These are phyloP conservation scores for Anastrepha obliqua DNA, from an alignment of 1,140 invertebrate species.

Conservation along the genomic window DNA sequence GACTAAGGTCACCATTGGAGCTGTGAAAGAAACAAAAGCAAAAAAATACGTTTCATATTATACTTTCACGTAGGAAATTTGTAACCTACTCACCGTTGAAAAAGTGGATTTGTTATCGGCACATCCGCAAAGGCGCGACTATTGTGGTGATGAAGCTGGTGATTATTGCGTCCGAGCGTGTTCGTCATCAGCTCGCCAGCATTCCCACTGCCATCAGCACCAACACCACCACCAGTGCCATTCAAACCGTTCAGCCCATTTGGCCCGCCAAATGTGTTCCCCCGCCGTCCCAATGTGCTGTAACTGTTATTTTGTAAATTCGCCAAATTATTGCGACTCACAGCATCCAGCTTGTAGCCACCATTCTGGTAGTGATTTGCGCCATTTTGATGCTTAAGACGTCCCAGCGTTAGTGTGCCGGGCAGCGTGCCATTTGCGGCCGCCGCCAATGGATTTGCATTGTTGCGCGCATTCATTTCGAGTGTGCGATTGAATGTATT, in stretches of 20 bases:
- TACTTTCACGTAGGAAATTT: not conserved
- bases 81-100: slow-evolving; percentile 65
- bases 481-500: slow-evolving; percentile 73
- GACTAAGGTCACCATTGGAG: slow-evolving; percentile 81
- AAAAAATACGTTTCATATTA: not conserved
- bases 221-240: slow-evolving; percentile 54
- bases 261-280: slow-evolving; percentile 72
- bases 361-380: slow-evolving; percentile 72
- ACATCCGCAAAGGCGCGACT: slow-evolving; percentile 73
- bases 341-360: slow-evolving; percentile 67
- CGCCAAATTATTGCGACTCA: slow-evolving; percentile 69
- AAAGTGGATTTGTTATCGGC: slow-evolving; percentile 77
- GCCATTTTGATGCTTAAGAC: slow-evolving; percentile 70
- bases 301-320: slow-evolving; percentile 75
- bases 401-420: slow-evolving; percentile 71
- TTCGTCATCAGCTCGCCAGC: slow-evolving; percentile 60
- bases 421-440: slow-evolving; percentile 62
- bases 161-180: slow-evolving; percentile 72
- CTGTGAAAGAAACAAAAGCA: slow-evolving; percentile 74
- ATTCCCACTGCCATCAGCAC: slow-evolving; percentile 58
- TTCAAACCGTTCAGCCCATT: slow-evolving; percentile 26
- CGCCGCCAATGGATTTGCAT: slow-evolving; percentile 69
- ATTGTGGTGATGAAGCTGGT: slow-evolving; percentile 61
- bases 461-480: slow-evolving; percentile 72
- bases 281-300: slow-evolving; percentile 76